These are phyloP conservation scores for Zingel zingel DNA, from an alignment of 2,113 vertebrate species.

Conservation along the genomic window DNA sequence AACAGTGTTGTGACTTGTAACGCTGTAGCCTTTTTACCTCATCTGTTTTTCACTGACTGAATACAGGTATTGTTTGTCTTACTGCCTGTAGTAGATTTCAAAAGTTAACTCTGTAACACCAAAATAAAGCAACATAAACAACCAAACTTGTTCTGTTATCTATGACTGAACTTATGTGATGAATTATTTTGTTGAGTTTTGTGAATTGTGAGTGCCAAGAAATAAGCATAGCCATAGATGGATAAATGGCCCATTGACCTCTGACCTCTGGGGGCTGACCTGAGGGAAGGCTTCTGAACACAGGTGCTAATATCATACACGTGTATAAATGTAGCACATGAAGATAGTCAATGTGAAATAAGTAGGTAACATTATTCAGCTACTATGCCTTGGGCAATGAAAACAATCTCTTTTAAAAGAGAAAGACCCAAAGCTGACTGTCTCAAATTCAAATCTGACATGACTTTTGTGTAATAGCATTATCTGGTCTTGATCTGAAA, in stretches of 20 bases:
- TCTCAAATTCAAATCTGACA: not conserved
- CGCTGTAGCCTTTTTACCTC: slow-evolving; percentile 89
- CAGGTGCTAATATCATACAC: not conserved
- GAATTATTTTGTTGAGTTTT: not conserved
- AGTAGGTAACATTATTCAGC: not conserved
- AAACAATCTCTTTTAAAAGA: not conserved
- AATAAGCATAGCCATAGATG: not conserved
- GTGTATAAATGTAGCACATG: not conserved
- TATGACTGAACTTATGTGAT: not conserved
- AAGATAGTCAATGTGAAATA: not conserved
- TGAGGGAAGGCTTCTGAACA: not conserved
- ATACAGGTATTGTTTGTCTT: slow-evolving; percentile 84
- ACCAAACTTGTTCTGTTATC: slow-evolving; percentile 12
- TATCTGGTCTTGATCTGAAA: not conserved
- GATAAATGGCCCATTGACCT: not conserved
- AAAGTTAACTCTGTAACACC: slow-evolving; percentile 92
- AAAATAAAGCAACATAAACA: slow-evolving; percentile 82
- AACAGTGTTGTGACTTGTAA: slow-evolving; percentile 86
- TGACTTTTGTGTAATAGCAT: not conserved
- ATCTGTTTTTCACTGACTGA: slow-evolving; percentile 87
- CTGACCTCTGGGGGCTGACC: not conserved
- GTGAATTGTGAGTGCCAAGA: not conserved
- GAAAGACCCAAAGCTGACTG: not conserved
- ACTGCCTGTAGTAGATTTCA: slow-evolving; percentile 86
- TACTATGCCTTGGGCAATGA: not conserved